A percentile compares a stretch with the other conserved stretches of the same genome.
Conservation (phyloP, 2,797 vertebrate genomes). For the Xiphorhynchus erythropygius region DNA sequence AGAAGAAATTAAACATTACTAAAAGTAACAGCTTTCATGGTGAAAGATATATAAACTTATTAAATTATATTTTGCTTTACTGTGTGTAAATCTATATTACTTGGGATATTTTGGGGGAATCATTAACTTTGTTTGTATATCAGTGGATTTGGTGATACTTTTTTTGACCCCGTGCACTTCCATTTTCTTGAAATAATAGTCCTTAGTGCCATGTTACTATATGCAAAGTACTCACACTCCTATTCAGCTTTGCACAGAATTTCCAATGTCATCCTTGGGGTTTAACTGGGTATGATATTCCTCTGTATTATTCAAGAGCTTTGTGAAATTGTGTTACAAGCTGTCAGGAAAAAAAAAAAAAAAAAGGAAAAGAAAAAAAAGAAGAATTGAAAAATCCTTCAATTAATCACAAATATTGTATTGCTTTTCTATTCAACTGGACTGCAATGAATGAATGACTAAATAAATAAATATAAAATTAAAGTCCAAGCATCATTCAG, state of each 20-base stretch:
- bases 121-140: conserved; percentile 11
- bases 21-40: background rate
- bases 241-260: conserved; percentile 6
- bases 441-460: background rate
- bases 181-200: background rate
- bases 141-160: background rate
- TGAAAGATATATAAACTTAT: background rate
- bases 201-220: background rate
- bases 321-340: background rate
- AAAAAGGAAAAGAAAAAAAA: no score
- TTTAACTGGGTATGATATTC: background rate
- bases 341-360: background rate
- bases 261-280: background rate
- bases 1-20: background rate
- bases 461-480: background rate
- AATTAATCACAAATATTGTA: background rate
- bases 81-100: background rate
- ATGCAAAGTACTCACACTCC: background rate
- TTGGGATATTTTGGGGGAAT: background rate
- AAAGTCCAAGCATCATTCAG: background rate
- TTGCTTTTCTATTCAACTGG: background rate
- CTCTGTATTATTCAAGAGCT: background rate
- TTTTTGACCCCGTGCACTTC: background rate
- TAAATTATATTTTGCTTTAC: background rate
- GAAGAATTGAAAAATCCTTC: background rate